phyloP scores from a whole-genome alignment of 2,113 vertebrate species.

The Thalassoma bifasciatum region DNA sequence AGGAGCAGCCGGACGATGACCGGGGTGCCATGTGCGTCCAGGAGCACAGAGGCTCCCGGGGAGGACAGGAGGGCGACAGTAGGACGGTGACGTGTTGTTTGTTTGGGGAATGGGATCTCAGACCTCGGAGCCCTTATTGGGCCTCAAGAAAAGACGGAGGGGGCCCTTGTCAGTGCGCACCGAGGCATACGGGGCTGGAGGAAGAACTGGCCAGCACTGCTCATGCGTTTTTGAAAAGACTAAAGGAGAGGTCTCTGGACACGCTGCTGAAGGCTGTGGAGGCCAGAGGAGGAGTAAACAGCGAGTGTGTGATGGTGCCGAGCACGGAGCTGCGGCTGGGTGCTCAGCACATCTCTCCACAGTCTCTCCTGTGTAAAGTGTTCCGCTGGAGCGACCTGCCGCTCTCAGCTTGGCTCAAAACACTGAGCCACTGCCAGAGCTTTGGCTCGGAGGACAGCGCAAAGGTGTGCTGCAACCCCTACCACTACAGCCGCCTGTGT shows the following conservation, averaged over 20 bases:
- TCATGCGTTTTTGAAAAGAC: conserved; percentile 89
- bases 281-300: conserved; percentile 88
- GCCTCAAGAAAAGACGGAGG: conserved; percentile 69
- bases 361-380: conserved; percentile 88
- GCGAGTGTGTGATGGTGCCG: conserved; percentile 90
- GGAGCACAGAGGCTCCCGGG: conserved; percentile 68
- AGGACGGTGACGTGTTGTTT: conserved; percentile 90
- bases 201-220: conserved; percentile 88
- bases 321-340: conserved; percentile 85
- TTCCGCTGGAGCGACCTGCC: conserved; percentile 96
- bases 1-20: conserved; percentile 72
- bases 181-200: conserved; percentile 60
- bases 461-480: conserved; percentile 93
- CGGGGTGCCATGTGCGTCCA: conserved; percentile 74
- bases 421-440: conserved; percentile 90
- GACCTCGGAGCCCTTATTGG: conserved; percentile 68
- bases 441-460: conserved; percentile 80
- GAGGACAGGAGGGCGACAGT: conserved; percentile 81
- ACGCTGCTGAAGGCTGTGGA: conserved; percentile 92
- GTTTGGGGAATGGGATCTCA: conserved; percentile 85
- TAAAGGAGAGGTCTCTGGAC: conserved; percentile 92
- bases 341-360: conserved; percentile 85
- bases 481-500: conserved; percentile 96
- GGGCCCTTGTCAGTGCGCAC: conserved; percentile 59
- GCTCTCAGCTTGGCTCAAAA: conserved; percentile 88